Evolutionary conservation across 2,888 invertebrate genomes (phyloP), one percentile per base, ranked within the genome.

Genomic region (Ypsolopha scabrella): DNA sequence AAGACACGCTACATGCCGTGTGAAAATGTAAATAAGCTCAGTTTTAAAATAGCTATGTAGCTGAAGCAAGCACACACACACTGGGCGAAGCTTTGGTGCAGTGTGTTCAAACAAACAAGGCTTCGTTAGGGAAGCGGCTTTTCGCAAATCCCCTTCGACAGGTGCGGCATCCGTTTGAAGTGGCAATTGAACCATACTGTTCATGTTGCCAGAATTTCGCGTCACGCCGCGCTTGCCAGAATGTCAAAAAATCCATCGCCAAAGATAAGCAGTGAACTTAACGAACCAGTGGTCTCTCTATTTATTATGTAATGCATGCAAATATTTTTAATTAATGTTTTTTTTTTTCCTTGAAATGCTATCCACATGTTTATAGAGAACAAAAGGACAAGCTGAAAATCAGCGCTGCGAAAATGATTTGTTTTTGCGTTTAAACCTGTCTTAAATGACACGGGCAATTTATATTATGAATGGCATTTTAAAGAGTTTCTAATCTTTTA

Each of bases 51-150:
- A 52, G 51, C 52, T 51, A 50, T 51, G 48, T 44, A 36, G 44
- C 13, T 33, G 43, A 37, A 33, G 9, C 47, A n/a, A n/a, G n/a
- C n/a, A n/a, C n/a, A 35, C 37, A 36, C 53, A 53, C 45, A 43
- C n/a, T 9, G 35, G 41, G 39, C 38, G 11, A 6, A n/a, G 48
- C 36, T 45, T 50, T 39, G 39, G 37, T 34, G 55, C 52, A 57
- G 62, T 59, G 61, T 62, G 63, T 56, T 57, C 62, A 65, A 68
- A 70, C 70, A 70, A 69, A 58, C 67, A 61, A 62, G 56, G 65
- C 64, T 74, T 77, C 74, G 73, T 75, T 76, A 74, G 72, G 62
- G 66, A 68, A 62, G 13, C 61, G 59, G 68, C 64, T 69, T 70
- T 70, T 60, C 60, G 58, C 60, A 71, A 73, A 74, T 72, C 74